Evolutionary conservation across 2,888 invertebrate species (phyloP), one percentile per base, ranked within the genome.

Genomic region (Trissolcus japonicus): DNA sequence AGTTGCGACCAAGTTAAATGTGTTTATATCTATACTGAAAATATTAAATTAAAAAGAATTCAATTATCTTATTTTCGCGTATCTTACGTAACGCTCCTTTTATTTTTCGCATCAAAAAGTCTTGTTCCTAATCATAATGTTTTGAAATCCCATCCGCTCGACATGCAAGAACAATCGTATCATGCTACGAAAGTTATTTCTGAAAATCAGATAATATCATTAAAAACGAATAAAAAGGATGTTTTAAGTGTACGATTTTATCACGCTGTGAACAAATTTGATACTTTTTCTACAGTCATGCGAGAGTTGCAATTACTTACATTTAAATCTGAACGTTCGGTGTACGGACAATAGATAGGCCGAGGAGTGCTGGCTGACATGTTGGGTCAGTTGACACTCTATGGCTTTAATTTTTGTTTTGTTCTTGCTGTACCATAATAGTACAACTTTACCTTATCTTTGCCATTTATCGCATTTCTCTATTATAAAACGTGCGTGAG

Each of bases 141-240:
- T 73, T 56, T 43, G 61, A 60, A 60, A 66, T 66, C 43, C 46
- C 60, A 60, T 72, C 54, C 61, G 55, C 57, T 54, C 60, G 55
- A 60, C 73, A 62, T 46, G 72, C 60, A 66, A 73, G 55, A 73
- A 73, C 66, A 66, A 66, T 73, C 50, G 63, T 61, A 56, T 66
- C 65, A 67, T 46, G 35, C 55, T 59, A 61, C 61, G 41, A 61
- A 62, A 62, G 53, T 51, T 74, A 67, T 53, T 74, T 51, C 43
- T 62, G 41, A 67, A 62, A 67, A 62, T 61, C 61, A 74, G 74
- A 67, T 67, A 67, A 46, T 57, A 62, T 67, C 53, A 57, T 67
- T 67, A 67, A 67, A 66, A 74, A 57, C 40, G 67, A 62, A 74
- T 62, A 61, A 62, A 74, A 51, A 67, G 74, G 67, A 67, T 67